phyloP scores from a whole-genome alignment of 1,140 invertebrate species.

The Zeugodacus cucurbitae region DNA sequence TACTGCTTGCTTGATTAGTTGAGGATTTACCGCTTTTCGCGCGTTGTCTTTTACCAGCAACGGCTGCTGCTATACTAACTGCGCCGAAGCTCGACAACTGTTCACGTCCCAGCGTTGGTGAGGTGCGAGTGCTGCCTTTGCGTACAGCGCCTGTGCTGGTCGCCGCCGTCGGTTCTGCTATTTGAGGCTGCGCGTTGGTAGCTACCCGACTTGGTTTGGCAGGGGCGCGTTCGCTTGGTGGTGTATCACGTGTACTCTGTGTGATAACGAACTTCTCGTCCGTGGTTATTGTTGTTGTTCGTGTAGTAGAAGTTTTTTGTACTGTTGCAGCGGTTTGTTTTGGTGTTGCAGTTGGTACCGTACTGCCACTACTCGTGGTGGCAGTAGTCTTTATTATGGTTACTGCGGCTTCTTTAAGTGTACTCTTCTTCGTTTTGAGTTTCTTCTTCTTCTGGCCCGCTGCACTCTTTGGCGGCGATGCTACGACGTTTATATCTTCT shows the following conservation, averaged over 20 bases:
- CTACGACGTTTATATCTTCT: background rate
- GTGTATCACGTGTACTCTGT: conserved; percentile 60
- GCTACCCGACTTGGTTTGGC: conserved; percentile 58
- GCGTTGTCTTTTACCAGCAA: background rate
- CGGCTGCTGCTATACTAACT: conserved; percentile 27
- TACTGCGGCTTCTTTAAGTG: conserved; percentile 41
- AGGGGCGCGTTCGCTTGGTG: conserved; percentile 60
- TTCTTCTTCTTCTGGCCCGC: conserved; percentile 20
- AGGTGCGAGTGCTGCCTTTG: conserved; percentile 22
- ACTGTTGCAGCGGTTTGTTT: conserved; percentile 36
- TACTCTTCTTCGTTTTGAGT: conserved; percentile 42
- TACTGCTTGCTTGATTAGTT: background rate
- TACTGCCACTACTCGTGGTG: conserved; percentile 20
- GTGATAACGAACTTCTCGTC: conserved; percentile 62
- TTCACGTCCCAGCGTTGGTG: background rate
- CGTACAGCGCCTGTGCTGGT: conserved; percentile 37
- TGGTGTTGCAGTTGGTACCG: background rate
- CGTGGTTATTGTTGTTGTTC: conserved; percentile 39
- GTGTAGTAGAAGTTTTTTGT: conserved; percentile 4
- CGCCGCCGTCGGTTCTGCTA: background rate
- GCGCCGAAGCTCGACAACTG: background rate
- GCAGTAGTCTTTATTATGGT: conserved; percentile 39
- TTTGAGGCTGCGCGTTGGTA: background rate
- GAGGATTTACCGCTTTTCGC: background rate
- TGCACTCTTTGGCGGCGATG: background rate